Percentiles rank a stretch among this genome's conserved stretches.
Conservation (phyloP, 2,797 vertebrate species). For the Eidolon dupreanum region DNA sequence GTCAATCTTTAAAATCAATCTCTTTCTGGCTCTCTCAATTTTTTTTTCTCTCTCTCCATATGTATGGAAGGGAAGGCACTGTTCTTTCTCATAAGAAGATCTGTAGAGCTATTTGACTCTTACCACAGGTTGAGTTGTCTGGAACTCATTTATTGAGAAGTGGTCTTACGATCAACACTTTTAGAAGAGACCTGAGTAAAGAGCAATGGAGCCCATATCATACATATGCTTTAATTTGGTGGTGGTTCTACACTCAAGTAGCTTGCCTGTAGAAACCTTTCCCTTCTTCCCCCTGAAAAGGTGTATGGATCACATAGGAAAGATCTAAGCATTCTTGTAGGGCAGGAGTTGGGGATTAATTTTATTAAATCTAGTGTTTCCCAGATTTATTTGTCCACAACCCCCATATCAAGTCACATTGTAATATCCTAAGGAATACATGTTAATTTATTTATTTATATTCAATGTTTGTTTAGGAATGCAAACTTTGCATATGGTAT, state of each 20-base stretch:
- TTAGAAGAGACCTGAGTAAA: background rate
- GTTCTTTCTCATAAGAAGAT: background rate
- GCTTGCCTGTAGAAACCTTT: background rate
- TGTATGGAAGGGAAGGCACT: background rate
- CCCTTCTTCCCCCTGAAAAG: background rate
- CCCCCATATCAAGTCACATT: background rate
- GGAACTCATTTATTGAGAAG: background rate
- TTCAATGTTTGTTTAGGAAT: slow-evolving; percentile 2
- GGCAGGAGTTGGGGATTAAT: background rate
- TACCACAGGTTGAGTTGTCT: background rate
- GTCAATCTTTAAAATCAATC: background rate
- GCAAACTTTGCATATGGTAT: background rate
- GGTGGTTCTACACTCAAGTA: background rate
- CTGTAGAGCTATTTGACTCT: background rate
- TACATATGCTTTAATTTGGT: background rate
- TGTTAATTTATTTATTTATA: background rate
- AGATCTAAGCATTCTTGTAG: background rate
- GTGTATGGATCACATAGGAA: background rate
- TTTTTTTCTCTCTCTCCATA: background rate
- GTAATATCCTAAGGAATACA: background rate
- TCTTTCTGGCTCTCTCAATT: background rate
- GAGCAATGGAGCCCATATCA: background rate
- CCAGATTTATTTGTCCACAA: background rate
- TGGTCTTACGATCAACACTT: background rate
- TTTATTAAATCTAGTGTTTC: background rate